phyloP scores from a whole-genome alignment of 2,113 vertebrate species.

The Macrotis lagotis region DNA sequence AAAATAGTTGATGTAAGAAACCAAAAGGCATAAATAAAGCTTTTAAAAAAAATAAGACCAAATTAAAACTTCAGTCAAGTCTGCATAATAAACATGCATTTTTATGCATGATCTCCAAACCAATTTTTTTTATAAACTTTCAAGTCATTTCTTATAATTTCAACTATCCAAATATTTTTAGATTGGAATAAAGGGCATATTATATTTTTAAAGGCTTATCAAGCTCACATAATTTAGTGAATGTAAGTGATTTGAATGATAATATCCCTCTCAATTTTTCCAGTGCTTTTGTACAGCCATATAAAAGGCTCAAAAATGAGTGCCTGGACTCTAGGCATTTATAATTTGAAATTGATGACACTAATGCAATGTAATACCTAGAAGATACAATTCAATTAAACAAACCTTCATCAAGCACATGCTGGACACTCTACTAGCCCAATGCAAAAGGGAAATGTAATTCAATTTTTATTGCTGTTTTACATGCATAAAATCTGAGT shows the following conservation, averaged over 20 bases:
- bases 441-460: not conserved
- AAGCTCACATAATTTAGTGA: not conserved
- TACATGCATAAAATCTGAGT: not conserved
- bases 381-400: not conserved
- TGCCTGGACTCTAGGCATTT: not conserved
- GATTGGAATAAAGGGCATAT: not conserved
- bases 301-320: not conserved
- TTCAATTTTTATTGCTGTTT: not conserved
- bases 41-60: not conserved
- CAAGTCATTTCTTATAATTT: not conserved
- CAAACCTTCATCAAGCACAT: not conserved
- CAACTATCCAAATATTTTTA: constrained; percentile 22
- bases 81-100: not conserved
- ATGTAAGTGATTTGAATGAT: not conserved
- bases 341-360: not conserved
- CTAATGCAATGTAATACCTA: not conserved
- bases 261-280: not conserved
- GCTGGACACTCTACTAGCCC: not conserved
- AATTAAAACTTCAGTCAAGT: not conserved
- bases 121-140: not conserved
- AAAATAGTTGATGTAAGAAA: not conserved
- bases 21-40: not conserved
- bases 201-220: not conserved
- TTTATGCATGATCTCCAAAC: not conserved
- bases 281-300: too few species aligned